Conservation (phyloP, 2,888 invertebrate genomes). For the Lasioglossum morio region DNA sequence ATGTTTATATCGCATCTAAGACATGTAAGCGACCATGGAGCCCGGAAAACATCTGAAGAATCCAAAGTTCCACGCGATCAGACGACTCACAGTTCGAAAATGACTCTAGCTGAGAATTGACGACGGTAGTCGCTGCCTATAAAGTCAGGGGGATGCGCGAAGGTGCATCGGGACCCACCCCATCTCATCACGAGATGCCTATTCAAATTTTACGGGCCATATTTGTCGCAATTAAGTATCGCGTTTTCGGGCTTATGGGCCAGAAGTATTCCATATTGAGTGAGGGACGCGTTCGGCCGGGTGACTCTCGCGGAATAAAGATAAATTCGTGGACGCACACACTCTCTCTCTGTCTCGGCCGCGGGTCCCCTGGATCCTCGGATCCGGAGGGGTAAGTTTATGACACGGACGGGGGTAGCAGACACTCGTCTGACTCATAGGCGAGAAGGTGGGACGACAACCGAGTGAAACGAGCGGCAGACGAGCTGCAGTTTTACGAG, state of each 20-base stretch:
- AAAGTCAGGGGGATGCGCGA: conserved; percentile 3
- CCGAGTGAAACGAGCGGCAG: conserved; percentile 17
- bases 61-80: too few relatives aligned
- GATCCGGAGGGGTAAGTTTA: conserved; percentile 68
- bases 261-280: conserved; percentile 80
- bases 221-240: conserved; percentile 83
- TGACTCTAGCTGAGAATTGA: background rate
- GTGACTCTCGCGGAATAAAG: conserved; percentile 64
- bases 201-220: conserved; percentile 83
- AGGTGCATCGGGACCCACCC: conserved; percentile 27
- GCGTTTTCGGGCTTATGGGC: conserved; percentile 77
- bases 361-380: background rate
- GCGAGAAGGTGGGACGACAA: conserved; percentile 1
- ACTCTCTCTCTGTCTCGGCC: background rate
- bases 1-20: too few relatives aligned
- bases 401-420: conserved; percentile 64
- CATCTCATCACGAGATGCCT: conserved; percentile 75
- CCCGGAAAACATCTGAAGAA: too few relatives aligned
- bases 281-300: conserved; percentile 58
- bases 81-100: background rate
- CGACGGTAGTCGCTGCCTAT: background rate
- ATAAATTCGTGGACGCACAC: conserved; percentile 66
- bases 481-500: conserved; percentile 59
- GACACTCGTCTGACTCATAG: conserved; percentile 76
- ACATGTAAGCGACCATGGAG: too few relatives aligned